Percentiles rank a stretch among this genome's conserved stretches.
Evolutionary conservation across 1,140 invertebrate genomes (phyloP).

Genomic region (Sipha flava): DNA sequence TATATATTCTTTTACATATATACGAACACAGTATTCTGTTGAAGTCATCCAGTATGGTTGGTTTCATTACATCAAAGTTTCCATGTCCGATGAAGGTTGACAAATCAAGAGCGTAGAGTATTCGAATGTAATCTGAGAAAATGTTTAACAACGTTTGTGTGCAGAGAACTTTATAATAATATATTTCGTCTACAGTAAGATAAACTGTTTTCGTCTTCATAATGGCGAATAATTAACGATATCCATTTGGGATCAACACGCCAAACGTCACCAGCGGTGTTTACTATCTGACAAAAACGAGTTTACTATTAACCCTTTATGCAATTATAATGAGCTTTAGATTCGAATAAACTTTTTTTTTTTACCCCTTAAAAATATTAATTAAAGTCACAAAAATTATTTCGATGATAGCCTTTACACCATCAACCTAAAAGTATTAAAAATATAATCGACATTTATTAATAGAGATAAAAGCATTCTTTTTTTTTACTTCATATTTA

Average conservation of each 20-base stretch:
- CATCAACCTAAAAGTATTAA: too few relatives aligned
- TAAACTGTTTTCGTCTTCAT: background rate
- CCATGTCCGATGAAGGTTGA: background rate
- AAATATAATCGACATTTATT: too few relatives aligned
- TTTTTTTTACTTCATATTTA: too few relatives aligned
- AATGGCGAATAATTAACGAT: background rate
- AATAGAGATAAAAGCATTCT: too few relatives aligned
- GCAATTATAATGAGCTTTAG: background rate
- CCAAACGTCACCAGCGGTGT: background rate
- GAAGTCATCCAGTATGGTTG: background rate
- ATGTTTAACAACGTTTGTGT: background rate
- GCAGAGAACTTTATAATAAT: background rate
- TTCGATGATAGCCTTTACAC: too few relatives aligned
- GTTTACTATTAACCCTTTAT: background rate
- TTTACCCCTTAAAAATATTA: too few relatives aligned
- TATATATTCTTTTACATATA: too few relatives aligned
- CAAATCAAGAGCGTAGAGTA: background rate
- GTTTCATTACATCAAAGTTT: slow-evolving; percentile 9
- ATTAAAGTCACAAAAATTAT: too few relatives aligned
- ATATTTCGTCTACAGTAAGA: background rate
- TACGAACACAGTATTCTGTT: background rate
- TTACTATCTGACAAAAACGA: background rate
- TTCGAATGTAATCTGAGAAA: background rate
- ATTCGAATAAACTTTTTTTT: too few relatives aligned
- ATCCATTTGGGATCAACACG: background rate